Conservation (phyloP, 92 coral and sea anemone species). For the Zoanthus sansibaricus region DNA sequence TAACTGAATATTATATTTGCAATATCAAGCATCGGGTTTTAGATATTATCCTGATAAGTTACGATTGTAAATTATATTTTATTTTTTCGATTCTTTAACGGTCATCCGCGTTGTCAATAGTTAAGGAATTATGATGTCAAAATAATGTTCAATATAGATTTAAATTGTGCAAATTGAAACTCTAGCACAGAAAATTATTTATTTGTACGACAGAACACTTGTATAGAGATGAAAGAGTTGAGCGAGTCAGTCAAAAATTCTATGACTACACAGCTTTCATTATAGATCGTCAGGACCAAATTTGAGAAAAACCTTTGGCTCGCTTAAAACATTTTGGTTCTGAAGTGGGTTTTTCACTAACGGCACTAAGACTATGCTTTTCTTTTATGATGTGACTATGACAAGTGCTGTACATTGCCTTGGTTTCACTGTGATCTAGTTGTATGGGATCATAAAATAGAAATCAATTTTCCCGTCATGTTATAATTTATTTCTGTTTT, state of each 20-base stretch:
- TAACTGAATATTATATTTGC: background rate
- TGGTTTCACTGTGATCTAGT: too few species aligned
- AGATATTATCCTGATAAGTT: background rate
- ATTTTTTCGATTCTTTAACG: background rate
- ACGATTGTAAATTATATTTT: background rate
- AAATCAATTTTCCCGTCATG: too few species aligned
- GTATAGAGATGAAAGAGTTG: background rate
- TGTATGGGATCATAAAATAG: too few species aligned
- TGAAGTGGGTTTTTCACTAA: conserved; percentile 24
- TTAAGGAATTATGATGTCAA: background rate
- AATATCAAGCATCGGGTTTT: background rate
- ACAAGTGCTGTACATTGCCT: background rate
- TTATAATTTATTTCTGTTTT: background rate
- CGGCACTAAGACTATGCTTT: too few species aligned
- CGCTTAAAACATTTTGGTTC: background rate
- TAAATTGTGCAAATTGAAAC: background rate
- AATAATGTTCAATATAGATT: background rate
- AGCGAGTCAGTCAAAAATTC: too few species aligned
- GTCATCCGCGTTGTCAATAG: background rate
- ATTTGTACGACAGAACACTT: background rate
- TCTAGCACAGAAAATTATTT: background rate
- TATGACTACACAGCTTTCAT: background rate
- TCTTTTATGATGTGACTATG: background rate
- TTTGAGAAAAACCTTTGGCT: background rate
- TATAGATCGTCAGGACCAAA: background rate